Conservation (phyloP, 2,797 vertebrate genomes). For the Morus bassanus region DNA sequence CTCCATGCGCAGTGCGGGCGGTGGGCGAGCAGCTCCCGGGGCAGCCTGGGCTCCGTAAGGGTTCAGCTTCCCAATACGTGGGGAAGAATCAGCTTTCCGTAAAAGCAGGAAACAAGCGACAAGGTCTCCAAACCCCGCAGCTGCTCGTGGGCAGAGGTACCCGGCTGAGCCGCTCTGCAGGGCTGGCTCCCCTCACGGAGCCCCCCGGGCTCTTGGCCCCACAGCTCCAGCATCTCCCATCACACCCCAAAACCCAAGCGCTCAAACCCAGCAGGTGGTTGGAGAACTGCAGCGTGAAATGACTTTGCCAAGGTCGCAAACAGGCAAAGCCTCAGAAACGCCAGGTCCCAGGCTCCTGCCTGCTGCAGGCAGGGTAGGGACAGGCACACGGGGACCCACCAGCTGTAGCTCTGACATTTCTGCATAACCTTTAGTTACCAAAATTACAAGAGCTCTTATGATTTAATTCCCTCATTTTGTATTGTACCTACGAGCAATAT, state of each 20-base stretch:
- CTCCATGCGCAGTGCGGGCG: fast-evolving
- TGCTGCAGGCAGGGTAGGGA: background rate
- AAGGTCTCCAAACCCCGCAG: fast-evolving
- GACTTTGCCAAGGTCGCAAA: background rate
- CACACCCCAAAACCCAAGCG: fast-evolving
- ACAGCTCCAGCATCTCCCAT: background rate
- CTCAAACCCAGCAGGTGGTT: background rate
- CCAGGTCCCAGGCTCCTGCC: background rate
- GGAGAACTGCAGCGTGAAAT: background rate
- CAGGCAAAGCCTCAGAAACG: background rate
- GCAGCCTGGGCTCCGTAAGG: background rate
- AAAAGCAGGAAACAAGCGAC: fast-evolving
- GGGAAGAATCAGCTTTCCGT: too few relatives aligned
- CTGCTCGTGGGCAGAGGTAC: fast-evolving
- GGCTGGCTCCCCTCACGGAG: background rate
- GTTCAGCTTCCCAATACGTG: background rate
- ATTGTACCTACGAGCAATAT: fast-evolving
- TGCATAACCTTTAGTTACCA: background rate
- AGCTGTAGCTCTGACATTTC: background rate
- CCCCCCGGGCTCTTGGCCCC: background rate
- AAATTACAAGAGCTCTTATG: background rate
- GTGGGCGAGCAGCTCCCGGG: background rate
- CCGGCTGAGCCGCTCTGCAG: fast-evolving
- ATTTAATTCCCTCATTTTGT: background rate
- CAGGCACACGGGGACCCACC: background rate